Evolutionary conservation across 2,888 invertebrate genomes (phyloP).

Genomic region (Tetranychus piercei): DNA sequence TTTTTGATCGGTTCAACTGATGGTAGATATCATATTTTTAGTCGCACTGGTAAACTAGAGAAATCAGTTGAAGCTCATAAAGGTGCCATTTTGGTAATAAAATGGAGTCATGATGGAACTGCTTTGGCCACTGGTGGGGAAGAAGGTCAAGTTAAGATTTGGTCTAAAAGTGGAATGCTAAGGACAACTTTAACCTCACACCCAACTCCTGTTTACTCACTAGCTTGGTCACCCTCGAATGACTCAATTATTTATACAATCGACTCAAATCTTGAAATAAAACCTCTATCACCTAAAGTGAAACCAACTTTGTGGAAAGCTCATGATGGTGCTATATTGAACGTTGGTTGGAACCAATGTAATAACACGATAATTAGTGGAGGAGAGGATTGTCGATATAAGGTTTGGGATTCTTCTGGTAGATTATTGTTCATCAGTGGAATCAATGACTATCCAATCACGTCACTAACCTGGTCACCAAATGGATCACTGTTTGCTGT

Average conservation of each 20-base stretch:
- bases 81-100: constrained; percentile 63
- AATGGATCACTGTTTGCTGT: constrained; percentile 76
- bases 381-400: constrained; percentile 57
- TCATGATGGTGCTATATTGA: constrained; percentile 75
- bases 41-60: constrained; percentile 77
- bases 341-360: constrained; percentile 43
- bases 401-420: constrained; percentile 83
- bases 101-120: constrained; percentile 87
- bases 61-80: constrained; percentile 72
- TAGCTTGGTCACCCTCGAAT: constrained; percentile 51
- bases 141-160: constrained; percentile 86
- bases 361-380: constrained; percentile 44
- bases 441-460: constrained; percentile 72
- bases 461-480: constrained; percentile 63
- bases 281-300: constrained; percentile 40
- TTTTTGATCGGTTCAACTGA: constrained; percentile 69
- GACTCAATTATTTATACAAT: constrained; percentile 41
- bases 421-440: constrained; percentile 66
- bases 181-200: constrained; percentile 41
- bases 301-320: constrained; percentile 66
- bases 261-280: constrained; percentile 42
- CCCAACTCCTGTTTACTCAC: constrained; percentile 52
- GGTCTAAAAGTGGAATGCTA: constrained; percentile 86
- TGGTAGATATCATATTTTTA: constrained; percentile 47
- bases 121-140: constrained; percentile 88